Conservation (phyloP, 2,797 vertebrate genomes). For the Loris lydekkerianus region DNA sequence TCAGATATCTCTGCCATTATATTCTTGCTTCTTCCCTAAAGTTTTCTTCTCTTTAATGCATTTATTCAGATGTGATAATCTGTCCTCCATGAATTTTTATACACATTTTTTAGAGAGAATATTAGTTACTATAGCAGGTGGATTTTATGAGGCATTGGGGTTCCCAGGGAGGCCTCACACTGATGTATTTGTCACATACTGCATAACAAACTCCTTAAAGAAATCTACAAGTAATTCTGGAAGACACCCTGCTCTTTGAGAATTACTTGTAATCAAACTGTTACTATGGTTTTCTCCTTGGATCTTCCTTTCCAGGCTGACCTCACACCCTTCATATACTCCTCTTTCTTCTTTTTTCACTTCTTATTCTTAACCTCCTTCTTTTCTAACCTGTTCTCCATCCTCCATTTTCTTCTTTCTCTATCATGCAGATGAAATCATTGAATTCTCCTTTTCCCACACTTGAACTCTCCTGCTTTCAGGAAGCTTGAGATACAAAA, state of each 20-base stretch:
- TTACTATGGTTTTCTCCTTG: neutral
- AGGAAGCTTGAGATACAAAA: neutral
- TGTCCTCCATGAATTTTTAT: neutral
- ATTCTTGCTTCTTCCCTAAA: neutral
- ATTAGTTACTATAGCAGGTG: neutral
- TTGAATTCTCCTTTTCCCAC: neutral
- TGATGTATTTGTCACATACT: neutral
- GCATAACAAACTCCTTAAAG: neutral
- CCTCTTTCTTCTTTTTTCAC: neutral
- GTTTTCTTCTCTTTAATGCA: neutral
- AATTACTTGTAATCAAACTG: neutral
- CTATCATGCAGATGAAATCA: neutral
- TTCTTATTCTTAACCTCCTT: neutral
- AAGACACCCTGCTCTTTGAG: neutral
- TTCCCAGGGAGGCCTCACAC: neutral
- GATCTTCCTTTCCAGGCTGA: neutral
- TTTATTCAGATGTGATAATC: neutral
- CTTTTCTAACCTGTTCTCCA: neutral
- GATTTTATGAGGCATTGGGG: neutral
- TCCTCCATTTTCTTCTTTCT: neutral
- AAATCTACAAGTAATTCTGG: neutral
- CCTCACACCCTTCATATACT: fast-evolving
- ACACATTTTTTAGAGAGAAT: neutral
- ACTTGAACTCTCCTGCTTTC: neutral
- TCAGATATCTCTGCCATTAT: neutral